Evolutionary conservation across 2,797 vertebrate genomes (phyloP).

Genomic region (Clarias laeviceps): DNA sequence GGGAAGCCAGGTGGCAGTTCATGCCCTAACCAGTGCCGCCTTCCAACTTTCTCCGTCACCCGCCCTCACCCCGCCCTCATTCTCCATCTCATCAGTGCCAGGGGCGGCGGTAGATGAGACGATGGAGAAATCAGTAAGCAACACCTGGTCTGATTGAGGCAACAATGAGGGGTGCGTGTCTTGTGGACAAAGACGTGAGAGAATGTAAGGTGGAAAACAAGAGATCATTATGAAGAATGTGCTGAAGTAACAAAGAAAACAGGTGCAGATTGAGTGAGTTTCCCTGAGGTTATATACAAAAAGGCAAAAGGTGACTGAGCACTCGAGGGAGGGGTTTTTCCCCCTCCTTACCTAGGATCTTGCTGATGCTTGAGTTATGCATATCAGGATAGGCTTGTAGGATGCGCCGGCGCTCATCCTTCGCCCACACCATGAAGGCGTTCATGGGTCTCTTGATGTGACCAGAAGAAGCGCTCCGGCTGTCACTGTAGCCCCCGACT

Average conservation of each 20-base stretch:
- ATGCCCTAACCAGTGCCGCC: conserved; percentile 45
- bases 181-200: conserved; percentile 12
- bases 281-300: background rate
- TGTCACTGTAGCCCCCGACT: conserved; percentile 81
- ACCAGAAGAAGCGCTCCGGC: conserved; percentile 82
- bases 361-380: conserved; percentile 99
- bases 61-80: background rate
- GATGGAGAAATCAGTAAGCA: conserved; percentile 50
- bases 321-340: background rate
- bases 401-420: conserved; percentile 93
- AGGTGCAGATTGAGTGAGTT: conserved; percentile 28
- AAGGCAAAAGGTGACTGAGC: background rate
- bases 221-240: conserved; percentile 27
- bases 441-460: conserved; percentile 99
- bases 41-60: conserved; percentile 13
- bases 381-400: conserved; percentile 96
- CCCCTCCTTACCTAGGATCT: conserved; percentile 89
- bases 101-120: conserved; percentile 46
- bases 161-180: conserved; percentile 16
- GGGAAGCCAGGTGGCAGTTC: conserved; percentile 64
- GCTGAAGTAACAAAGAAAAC: background rate
- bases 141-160: conserved; percentile 20
- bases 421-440: conserved; percentile 99
- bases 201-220: conserved; percentile 28
- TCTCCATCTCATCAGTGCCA: conserved; percentile 12